Conservation (phyloP, 1,140 invertebrate species). For the Philopotamus ludificatus region DNA sequence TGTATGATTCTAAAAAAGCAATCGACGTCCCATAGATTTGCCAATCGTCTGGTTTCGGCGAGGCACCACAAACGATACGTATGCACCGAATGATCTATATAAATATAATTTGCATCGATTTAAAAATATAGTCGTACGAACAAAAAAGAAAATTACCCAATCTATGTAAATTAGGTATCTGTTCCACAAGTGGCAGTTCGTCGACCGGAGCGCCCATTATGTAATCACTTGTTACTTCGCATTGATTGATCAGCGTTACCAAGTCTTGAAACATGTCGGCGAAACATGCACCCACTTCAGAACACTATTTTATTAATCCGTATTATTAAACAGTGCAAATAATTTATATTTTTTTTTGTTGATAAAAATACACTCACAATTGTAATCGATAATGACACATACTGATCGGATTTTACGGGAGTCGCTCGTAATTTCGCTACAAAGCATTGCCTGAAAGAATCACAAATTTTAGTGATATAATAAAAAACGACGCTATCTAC, state of each 20-base stretch:
- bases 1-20: constrained; percentile 61
- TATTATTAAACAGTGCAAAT: too few species aligned
- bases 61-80: constrained; percentile 72
- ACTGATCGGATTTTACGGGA: constrained; percentile 48
- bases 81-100: constrained; percentile 71
- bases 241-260: constrained; percentile 65
- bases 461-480: constrained; percentile 2
- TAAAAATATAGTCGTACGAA: neutral
- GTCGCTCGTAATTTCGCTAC: constrained; percentile 46
- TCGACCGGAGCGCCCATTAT: constrained; percentile 64
- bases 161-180: constrained; percentile 75
- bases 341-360: constrained; percentile 8
- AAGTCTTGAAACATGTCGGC: constrained; percentile 62
- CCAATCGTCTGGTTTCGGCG: constrained; percentile 65
- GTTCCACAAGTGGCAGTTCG: constrained; percentile 72
- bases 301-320: constrained; percentile 50
- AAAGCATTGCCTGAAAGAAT: constrained; percentile 33
- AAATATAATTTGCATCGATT: neutral
- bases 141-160: constrained; percentile 53
- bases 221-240: constrained; percentile 66
- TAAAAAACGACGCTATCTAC: neutral
- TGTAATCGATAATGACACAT: constrained; percentile 48
- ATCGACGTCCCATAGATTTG: constrained; percentile 71
- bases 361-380: constrained; percentile 50
- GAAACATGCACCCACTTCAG: constrained; percentile 62